phyloP scores from a whole-genome alignment of 2,797 vertebrate genomes.

The Spondyliosoma cantharus region DNA sequence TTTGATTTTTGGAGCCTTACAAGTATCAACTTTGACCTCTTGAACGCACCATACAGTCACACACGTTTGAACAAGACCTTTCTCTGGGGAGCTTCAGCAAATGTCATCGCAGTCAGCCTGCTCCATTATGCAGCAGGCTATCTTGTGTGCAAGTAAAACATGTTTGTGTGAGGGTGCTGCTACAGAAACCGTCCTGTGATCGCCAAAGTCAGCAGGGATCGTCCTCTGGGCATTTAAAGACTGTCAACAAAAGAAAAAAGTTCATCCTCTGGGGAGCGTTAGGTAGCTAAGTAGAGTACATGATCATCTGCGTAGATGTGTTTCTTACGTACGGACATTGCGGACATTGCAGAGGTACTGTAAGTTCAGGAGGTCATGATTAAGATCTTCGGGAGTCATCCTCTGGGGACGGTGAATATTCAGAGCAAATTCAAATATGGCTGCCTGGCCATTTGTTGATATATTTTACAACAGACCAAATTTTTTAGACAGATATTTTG shows the following conservation, averaged over 20 bases:
- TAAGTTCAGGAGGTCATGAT: not conserved
- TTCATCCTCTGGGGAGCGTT: constrained; percentile 8
- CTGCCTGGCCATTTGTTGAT: not conserved
- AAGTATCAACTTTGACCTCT: not conserved
- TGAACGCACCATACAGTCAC: not conserved
- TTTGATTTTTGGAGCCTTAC: not conserved
- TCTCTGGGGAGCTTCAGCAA: not conserved
- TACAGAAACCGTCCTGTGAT: not conserved
- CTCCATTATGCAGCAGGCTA: not conserved
- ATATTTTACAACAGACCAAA: not conserved
- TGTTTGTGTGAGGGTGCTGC: not conserved
- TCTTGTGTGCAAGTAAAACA: not conserved
- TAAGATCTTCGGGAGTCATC: not conserved
- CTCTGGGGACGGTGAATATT: not conserved
- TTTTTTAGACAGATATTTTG: not conserved
- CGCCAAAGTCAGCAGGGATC: constrained; percentile 10
- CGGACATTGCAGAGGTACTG: not conserved
- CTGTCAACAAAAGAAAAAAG: not conserved
- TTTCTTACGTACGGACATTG: not conserved
- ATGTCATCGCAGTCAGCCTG: not conserved
- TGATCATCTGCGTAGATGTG: not conserved
- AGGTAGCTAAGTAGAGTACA: not conserved
- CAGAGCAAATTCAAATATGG: not conserved
- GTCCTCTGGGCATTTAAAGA: not conserved
- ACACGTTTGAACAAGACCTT: not conserved